Evolutionary conservation across 2,888 invertebrate genomes (phyloP).

Genomic region (Thereva nobilitata): DNA sequence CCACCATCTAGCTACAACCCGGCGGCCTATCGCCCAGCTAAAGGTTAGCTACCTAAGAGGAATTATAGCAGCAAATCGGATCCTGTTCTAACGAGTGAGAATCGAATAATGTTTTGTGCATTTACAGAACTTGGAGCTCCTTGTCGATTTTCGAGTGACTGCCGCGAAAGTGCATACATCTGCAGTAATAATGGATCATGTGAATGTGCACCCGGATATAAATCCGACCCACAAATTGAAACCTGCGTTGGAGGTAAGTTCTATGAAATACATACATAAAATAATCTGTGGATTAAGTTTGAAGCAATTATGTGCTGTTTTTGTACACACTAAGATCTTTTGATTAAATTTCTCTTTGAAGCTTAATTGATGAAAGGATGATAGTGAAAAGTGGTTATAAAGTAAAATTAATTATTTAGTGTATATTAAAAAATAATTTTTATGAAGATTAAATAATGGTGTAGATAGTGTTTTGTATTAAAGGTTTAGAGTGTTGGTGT

Average conservation of each 20-base stretch:
- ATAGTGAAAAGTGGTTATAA: no score
- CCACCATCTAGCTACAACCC: background rate
- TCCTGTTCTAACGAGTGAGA: background rate
- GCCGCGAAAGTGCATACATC: constrained; percentile 43
- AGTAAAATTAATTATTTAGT: no score
- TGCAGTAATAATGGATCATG: constrained; percentile 39
- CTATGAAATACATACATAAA: no score
- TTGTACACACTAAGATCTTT: background rate
- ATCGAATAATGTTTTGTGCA: background rate
- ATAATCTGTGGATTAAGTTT: no score
- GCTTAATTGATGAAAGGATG: no score
- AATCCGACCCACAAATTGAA: constrained; percentile 39
- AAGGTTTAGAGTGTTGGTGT: no score
- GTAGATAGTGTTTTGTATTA: no score
- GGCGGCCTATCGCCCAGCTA: background rate
- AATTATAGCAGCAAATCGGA: constrained; percentile 11
- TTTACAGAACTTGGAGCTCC: constrained; percentile 41
- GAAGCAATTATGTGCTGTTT: background rate
- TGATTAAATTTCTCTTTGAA: background rate
- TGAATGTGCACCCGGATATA: constrained; percentile 44
- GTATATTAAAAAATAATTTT: no score
- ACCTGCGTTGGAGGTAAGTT: constrained; percentile 44
- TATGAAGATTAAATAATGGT: no score
- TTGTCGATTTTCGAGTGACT: constrained; percentile 40
- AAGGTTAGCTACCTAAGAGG: constrained; percentile 25